Evolutionary conservation across 2,888 invertebrate genomes (phyloP).

Genomic region (Caenorhabditis sp.): DNA sequence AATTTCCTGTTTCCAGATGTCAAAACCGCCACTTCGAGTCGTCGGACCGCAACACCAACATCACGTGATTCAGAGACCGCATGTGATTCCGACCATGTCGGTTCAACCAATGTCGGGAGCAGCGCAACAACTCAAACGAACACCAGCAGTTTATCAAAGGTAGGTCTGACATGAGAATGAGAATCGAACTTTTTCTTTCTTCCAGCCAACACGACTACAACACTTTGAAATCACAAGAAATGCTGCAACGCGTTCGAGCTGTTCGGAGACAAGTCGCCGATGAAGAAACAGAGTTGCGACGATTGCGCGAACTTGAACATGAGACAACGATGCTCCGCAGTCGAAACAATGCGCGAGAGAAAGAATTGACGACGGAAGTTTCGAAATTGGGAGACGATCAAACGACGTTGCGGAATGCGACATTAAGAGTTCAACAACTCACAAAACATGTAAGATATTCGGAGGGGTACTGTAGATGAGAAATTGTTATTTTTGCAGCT

Average conservation of each 20-base stretch:
- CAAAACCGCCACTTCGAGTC: slow-evolving; percentile 50
- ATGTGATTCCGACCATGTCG: slow-evolving; percentile 45
- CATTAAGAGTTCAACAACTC: slow-evolving; percentile 94
- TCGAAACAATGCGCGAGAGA: slow-evolving; percentile 36
- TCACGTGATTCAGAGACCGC: slow-evolving; percentile 10
- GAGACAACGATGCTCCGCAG: slow-evolving; percentile 42
- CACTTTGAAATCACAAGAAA: slow-evolving; percentile 9
- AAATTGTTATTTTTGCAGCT: slow-evolving; percentile 76
- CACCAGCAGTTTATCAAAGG: background rate
- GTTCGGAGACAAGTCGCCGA: slow-evolving; percentile 58
- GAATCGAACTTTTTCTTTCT: background rate
- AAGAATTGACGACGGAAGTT: slow-evolving; percentile 37
- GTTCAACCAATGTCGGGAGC: slow-evolving; percentile 46
- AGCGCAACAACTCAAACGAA: slow-evolving; percentile 5
- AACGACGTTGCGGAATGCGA: slow-evolving; percentile 79
- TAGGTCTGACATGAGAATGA: background rate
- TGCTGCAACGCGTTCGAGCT: slow-evolving; percentile 36
- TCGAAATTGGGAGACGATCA: slow-evolving; percentile 41
- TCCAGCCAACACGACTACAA: slow-evolving; percentile 5
- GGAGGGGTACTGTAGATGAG: background rate
- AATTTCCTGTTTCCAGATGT: slow-evolving; percentile 45
- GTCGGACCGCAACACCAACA: slow-evolving; percentile 23
- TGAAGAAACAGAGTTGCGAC: slow-evolving; percentile 60
- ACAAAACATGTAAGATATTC: slow-evolving; percentile 74
- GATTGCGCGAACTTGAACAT: slow-evolving; percentile 47